These are phyloP conservation scores for Sitophilus oryzae DNA, from an alignment of 1,140 invertebrate genomes.

Conservation along the genomic window DNA sequence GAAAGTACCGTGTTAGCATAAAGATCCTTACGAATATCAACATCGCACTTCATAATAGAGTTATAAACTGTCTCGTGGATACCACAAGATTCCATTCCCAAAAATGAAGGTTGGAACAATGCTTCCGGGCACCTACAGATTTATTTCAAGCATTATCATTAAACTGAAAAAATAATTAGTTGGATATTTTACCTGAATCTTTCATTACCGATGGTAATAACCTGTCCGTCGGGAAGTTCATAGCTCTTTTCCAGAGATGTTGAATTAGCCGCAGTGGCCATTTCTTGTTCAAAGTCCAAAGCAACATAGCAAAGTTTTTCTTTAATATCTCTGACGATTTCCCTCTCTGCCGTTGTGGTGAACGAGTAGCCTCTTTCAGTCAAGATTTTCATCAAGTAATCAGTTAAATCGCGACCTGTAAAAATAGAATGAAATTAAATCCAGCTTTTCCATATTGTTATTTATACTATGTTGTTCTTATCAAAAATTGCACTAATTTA, in stretches of 20 bases:
- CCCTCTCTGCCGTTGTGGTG: constrained; percentile 93
- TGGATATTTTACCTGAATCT: constrained; percentile 77
- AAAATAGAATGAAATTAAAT: not conserved
- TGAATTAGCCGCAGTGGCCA: constrained; percentile 87
- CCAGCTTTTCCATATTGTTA: too few species aligned
- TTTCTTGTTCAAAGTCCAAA: constrained; percentile 89
- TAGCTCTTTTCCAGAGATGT: constrained; percentile 91
- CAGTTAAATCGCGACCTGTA: constrained; percentile 76
- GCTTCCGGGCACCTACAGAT: constrained; percentile 75
- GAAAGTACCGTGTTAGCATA: constrained; percentile 95
- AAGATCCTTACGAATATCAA: constrained; percentile 89
- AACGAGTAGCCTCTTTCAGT: constrained; percentile 95
- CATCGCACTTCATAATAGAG: constrained; percentile 96
- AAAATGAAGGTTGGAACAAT: constrained; percentile 91
- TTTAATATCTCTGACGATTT: constrained; percentile 95
- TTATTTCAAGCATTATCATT: not conserved
- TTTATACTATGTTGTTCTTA: too few species aligned
- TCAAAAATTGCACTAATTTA: too few species aligned
- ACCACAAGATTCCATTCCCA: constrained; percentile 92
- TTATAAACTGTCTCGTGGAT: constrained; percentile 95
- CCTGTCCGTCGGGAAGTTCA: constrained; percentile 90
- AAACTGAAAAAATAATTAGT: not conserved
- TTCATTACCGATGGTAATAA: constrained; percentile 95
- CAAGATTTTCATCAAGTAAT: constrained; percentile 94
- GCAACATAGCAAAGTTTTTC: constrained; percentile 90